Percentiles rank a stretch among this genome's conserved stretches.
Evolutionary conservation across 2,888 invertebrate species (phyloP).

Genomic region (Mesorhabditis spiculigera): DNA sequence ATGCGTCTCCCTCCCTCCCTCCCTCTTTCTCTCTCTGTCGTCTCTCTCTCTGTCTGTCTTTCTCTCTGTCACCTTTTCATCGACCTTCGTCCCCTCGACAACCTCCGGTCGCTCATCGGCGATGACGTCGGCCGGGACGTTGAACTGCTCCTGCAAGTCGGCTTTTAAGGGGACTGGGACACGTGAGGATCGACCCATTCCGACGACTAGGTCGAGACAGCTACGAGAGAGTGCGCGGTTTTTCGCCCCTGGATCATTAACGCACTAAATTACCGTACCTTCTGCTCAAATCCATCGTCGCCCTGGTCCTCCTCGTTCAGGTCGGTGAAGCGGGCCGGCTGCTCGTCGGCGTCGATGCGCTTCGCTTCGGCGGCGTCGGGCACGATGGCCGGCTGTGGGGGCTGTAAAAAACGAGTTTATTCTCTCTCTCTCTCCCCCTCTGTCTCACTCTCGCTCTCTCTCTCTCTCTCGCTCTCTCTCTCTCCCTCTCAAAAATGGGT

Average conservation of each 20-base stretch:
- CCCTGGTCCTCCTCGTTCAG: slow-evolving; percentile 12
- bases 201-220: no score
- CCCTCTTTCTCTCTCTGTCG: no score
- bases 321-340: not conserved
- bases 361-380: no score
- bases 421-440: no score
- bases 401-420: no score
- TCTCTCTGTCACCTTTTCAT: slow-evolving; percentile 8
- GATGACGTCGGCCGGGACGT: slow-evolving; percentile 16
- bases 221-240: no score
- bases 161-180: not conserved
- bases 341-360: not conserved
- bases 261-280: slow-evolving; percentile 4
- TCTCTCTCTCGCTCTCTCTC: no score
- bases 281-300: slow-evolving; percentile 16
- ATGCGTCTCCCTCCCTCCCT: not conserved
- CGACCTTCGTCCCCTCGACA: slow-evolving; percentile 6
- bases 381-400: no score
- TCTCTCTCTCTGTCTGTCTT: no score
- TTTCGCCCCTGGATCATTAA: no score
- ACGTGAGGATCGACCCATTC: not conserved
- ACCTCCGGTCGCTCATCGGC: slow-evolving; percentile 12
- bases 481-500: no score
- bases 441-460: no score
- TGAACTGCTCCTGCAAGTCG: slow-evolving; percentile 15